phyloP scores from a whole-genome alignment of 1,140 invertebrate species.

The Lanistes nyassanus region DNA sequence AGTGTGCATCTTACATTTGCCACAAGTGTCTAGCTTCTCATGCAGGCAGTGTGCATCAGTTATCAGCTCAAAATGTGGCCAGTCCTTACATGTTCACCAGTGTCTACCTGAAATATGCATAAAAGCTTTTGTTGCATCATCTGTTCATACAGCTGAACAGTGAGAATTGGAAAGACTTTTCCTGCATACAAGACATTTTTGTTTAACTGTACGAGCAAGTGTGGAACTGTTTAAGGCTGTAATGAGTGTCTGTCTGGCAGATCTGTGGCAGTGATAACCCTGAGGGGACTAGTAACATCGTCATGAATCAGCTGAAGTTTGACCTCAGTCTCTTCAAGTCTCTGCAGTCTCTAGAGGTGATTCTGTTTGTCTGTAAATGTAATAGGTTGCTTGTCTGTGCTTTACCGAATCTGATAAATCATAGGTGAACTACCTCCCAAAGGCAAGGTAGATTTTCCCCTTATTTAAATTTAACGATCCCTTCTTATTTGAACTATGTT shows the following conservation, averaged over 20 bases:
- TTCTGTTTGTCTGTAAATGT: too few relatives aligned
- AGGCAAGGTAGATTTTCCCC: too few relatives aligned
- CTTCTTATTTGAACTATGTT: too few relatives aligned
- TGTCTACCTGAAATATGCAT: neutral
- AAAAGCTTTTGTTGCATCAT: neutral
- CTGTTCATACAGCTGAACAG: neutral
- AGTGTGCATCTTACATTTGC: too few relatives aligned
- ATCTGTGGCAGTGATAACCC: conserved; percentile 76
- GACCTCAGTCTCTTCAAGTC: conserved; percentile 84
- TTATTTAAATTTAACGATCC: too few relatives aligned
- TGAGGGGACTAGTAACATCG: conserved; percentile 83
- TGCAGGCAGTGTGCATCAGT: too few relatives aligned
- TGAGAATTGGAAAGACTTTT: neutral
- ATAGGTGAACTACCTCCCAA: too few relatives aligned
- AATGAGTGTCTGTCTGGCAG: conserved; percentile 54
- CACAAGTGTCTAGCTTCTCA: too few relatives aligned
- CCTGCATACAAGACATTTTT: conserved; percentile 21
- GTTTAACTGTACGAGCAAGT: conserved; percentile 28
- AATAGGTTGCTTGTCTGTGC: too few relatives aligned
- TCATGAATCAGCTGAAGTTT: conserved; percentile 81
- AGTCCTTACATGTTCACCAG: neutral
- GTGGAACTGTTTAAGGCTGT: conserved; percentile 32
- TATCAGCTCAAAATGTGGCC: neutral
- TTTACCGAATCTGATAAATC: too few relatives aligned
- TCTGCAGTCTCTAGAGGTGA: conserved; percentile 69